phyloP scores from a whole-genome alignment of 92 coral and sea anemone species.

The Porites evermanni region DNA sequence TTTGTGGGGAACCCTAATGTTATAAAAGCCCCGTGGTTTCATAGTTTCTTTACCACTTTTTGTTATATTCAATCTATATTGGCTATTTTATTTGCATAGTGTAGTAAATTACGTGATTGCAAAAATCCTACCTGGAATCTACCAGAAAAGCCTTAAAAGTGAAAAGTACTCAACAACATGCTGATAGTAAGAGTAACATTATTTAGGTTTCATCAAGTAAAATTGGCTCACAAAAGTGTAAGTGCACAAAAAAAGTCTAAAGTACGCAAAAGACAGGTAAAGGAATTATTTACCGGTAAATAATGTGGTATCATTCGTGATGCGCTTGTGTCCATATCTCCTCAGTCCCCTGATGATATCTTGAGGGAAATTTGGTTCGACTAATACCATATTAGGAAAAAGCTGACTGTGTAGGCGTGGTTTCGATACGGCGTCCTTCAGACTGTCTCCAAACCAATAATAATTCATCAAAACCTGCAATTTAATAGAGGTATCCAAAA shows the following conservation, averaged over 20 bases:
- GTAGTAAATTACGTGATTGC: no score
- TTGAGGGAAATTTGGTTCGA: slow-evolving; percentile 75
- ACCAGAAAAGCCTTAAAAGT: no score
- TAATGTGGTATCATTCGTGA: slow-evolving; percentile 80
- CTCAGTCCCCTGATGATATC: slow-evolving; percentile 64
- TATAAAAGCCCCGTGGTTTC: no score
- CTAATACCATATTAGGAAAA: slow-evolving; percentile 83
- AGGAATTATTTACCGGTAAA: slow-evolving; percentile 67
- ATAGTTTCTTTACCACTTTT: no score
- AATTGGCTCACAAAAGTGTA: not conserved
- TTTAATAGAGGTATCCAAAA: no score
- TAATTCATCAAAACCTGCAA: slow-evolving; percentile 86
- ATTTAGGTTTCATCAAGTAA: not conserved
- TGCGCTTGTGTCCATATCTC: slow-evolving; percentile 63
- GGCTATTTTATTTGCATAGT: no score
- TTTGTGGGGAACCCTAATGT: no score
- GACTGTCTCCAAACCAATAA: slow-evolving; percentile 80
- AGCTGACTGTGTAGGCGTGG: slow-evolving; percentile 86
- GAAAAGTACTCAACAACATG: no score
- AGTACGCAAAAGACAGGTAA: no score
- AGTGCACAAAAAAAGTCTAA: not conserved
- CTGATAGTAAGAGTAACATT: no score
- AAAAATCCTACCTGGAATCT: no score
- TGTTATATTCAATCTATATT: no score
- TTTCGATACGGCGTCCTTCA: slow-evolving; percentile 78